Base-by-base conservation (phyloP, 1,140 invertebrate species). In the Hypsibius dujardini region DNA sequence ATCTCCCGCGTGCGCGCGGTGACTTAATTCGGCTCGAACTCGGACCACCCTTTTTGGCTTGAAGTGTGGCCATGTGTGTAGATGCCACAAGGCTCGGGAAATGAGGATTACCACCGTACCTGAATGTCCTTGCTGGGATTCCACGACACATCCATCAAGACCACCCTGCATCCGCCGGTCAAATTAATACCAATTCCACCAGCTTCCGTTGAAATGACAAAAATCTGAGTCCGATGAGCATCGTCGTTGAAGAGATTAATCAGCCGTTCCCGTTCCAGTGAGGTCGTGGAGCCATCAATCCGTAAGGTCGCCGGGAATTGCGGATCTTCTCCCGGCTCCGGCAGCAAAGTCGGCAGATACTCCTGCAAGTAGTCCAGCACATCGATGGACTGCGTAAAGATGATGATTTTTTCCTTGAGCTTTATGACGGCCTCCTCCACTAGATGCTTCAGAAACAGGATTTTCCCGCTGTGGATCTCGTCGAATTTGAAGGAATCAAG, bases 71-170 rank as follows among this genome's bases (percentile, higher is more conserved):
- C 50, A 56, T 56, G 7, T 56, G 7, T 56, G 67, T 45, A 7
- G 7, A 45, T 69, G 7, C 28, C 56, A 28, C 56, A 15, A 12
- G 15, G 7, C 56, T 69, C 67, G 7, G 56, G 7, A 60, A 45
- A 28, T 69, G 28, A 45, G 12, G 7, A 46, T 14, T 1, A 3
- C 46, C 45, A 72, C 71, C 46, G 67, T 69, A 78, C 78, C 80
- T 98, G 95, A 1, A 93, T 95, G 78, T 98, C 95, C 78, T 98
- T 94, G 77, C 95, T 97, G n/a, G 95, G 95, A 82, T 99, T 98
- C 94, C 95, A 98, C 1, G 91, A 95, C 50, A 94, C 94, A 82
- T 99, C 95, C 46, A 71, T 14, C 7, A 67, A 7, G 12, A 67
- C 71, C 12, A 67, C 42, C 50, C 42, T 3, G n/a, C 40, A 15